Conservation (phyloP, 2,113 vertebrate species). For the Oostethus manadensis region DNA sequence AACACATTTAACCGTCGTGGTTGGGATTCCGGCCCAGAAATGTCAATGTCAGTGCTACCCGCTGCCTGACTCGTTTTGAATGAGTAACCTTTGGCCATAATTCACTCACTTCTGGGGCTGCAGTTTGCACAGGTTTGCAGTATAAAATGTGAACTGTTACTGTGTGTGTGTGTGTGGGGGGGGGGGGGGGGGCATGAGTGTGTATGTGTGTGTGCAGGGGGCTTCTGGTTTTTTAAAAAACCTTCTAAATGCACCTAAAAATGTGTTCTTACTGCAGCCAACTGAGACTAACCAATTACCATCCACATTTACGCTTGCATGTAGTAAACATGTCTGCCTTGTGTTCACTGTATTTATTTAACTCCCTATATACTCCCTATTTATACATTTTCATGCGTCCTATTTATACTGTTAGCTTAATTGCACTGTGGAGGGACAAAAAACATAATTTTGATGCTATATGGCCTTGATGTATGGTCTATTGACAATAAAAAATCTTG, state of each 20-base stretch:
- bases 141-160: conserved; percentile 2
- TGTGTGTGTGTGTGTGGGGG: conserved; percentile 8
- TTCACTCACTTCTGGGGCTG: conserved; percentile 19
- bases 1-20: conserved; percentile 40
- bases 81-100: conserved; percentile 42
- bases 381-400: too few relatives aligned
- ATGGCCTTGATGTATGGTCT: too few relatives aligned
- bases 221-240: conserved; percentile 19
- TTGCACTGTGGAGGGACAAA: too few relatives aligned
- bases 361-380: too few relatives aligned
- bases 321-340: too few relatives aligned
- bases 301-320: too few relatives aligned
- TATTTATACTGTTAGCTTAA: too few relatives aligned
- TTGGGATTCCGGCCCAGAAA: conserved; percentile 48
- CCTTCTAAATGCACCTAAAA: conserved; percentile 15
- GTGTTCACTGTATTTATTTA: too few relatives aligned
- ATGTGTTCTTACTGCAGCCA: conserved; percentile 37
- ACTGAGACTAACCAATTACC: conserved; percentile 49
- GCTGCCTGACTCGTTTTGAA: conserved; percentile 49
- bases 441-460: too few relatives aligned
- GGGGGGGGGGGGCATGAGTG: too few relatives aligned
- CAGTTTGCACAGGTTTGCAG: conserved; percentile 22
- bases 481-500: too few relatives aligned
- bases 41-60: conserved; percentile 50
- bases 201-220: too few relatives aligned